These are phyloP conservation scores for Delia radicum DNA, from an alignment of 1,140 invertebrate species.

Conservation along the genomic window DNA sequence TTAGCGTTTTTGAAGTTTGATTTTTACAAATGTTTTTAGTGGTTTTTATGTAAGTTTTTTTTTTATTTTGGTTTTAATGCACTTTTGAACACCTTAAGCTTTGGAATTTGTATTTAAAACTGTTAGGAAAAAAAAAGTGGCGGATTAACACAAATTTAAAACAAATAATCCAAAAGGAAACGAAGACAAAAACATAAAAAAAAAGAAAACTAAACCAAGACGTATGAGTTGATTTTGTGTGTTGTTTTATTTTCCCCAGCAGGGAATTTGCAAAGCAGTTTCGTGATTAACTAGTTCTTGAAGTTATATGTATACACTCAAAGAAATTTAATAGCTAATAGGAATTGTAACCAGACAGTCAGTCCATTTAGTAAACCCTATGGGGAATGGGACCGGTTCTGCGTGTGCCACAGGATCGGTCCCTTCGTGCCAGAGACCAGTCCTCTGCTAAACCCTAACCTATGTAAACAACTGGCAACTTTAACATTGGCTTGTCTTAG, in stretches of 20 bases:
- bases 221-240: neutral
- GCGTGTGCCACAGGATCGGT: no score
- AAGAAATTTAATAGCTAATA: neutral
- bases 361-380: no score
- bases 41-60: neutral
- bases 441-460: no score
- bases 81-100: constrained; percentile 15
- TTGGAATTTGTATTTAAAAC: neutral
- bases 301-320: neutral
- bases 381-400: no score
- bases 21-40: neutral
- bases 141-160: neutral
- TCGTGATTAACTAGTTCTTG: neutral
- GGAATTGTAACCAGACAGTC: no score
- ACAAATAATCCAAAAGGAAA: neutral
- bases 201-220: neutral
- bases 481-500: no score
- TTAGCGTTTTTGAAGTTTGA: neutral
- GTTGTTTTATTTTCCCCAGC: neutral
- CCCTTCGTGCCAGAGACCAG: no score
- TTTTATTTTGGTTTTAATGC: neutral
- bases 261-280: neutral
- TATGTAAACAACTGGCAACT: no score
- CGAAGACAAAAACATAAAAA: neutral
- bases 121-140: neutral